phyloP scores from a whole-genome alignment of 2,113 vertebrate genomes.

The Thryonomys swinderianus region DNA sequence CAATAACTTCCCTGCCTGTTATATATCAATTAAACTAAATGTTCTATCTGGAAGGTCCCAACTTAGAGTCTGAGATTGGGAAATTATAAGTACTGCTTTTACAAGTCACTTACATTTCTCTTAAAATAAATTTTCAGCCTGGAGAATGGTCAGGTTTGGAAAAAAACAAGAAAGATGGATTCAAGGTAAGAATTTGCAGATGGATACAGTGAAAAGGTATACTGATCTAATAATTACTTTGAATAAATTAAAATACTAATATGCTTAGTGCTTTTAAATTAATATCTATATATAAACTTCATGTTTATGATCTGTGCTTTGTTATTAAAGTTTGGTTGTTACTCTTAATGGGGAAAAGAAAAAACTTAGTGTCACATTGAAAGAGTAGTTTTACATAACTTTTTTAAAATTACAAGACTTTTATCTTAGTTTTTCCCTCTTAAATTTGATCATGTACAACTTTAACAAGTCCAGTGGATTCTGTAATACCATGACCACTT shows the following conservation, averaged over 20 bases:
- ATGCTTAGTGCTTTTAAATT: conserved; percentile 14
- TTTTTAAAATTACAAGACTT: conserved; percentile 43
- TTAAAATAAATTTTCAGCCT: conserved; percentile 87
- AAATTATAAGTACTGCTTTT: conserved; percentile 79
- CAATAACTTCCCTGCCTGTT: neutral
- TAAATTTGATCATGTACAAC: conserved; percentile 16
- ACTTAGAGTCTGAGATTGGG: conserved; percentile 75
- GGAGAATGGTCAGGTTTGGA: conserved; percentile 87
- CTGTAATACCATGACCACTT: conserved; percentile 3
- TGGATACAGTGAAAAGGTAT: conserved; percentile 72
- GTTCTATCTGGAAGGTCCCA: conserved; percentile 77
- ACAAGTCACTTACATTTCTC: conserved; percentile 82
- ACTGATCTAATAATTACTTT: conserved; percentile 46
- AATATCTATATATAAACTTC: neutral
- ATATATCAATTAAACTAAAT: conserved; percentile 63
- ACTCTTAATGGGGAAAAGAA: neutral
- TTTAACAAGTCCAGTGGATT: conserved; percentile 9
- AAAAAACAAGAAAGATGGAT: conserved; percentile 87
- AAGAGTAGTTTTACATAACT: conserved; percentile 34
- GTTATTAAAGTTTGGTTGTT: neutral
- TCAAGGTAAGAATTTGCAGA: conserved; percentile 88
- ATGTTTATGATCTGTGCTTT: neutral
- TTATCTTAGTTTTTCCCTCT: conserved; percentile 24
- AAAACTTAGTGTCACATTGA: neutral
- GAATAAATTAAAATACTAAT: conserved; percentile 28